These are phyloP conservation scores for Etheostoma cragini DNA, from an alignment of 2,113 vertebrate genomes.

Conservation along the genomic window DNA sequence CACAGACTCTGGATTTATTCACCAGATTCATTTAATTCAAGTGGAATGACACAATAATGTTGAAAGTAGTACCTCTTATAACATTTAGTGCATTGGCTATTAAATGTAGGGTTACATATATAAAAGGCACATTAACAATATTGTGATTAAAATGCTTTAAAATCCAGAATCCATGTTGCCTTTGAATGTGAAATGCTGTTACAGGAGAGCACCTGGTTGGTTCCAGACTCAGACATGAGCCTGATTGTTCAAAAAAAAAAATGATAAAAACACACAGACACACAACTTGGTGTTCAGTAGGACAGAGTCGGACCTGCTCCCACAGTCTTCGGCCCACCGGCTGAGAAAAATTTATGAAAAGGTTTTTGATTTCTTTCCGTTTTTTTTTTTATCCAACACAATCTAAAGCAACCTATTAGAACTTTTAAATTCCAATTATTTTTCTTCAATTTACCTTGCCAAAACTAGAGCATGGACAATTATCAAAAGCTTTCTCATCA, in stretches of 20 bases:
- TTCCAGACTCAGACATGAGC: constrained; percentile 53
- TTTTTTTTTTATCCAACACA: not conserved
- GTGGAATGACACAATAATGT: not conserved
- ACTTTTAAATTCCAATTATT: not conserved
- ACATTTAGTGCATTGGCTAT: constrained; percentile 28
- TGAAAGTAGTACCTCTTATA: constrained; percentile 22
- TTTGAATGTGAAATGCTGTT: constrained; percentile 63
- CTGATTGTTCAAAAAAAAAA: constrained; percentile 27
- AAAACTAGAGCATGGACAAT: not conserved
- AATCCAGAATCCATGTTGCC: constrained; percentile 63
- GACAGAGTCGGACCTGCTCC: constrained; percentile 52
- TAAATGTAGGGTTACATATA: constrained; percentile 27
- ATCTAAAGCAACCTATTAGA: constrained; percentile 6
- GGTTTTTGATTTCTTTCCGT: constrained; percentile 14
- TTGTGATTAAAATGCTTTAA: constrained; percentile 25
- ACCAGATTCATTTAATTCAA: constrained; percentile 1
- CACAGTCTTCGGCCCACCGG: constrained; percentile 68
- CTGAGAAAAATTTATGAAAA: constrained; percentile 66
- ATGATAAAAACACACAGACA: constrained; percentile 26
- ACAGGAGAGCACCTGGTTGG: constrained; percentile 36
- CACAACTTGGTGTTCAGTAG: constrained; percentile 59
- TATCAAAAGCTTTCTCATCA: constrained; percentile 5
- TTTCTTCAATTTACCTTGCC: not conserved
- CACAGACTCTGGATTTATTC: constrained; percentile 53
- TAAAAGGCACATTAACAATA: constrained; percentile 42